Conservation (phyloP, 2,113 vertebrate genomes). For the Heterocephalus glaber region DNA sequence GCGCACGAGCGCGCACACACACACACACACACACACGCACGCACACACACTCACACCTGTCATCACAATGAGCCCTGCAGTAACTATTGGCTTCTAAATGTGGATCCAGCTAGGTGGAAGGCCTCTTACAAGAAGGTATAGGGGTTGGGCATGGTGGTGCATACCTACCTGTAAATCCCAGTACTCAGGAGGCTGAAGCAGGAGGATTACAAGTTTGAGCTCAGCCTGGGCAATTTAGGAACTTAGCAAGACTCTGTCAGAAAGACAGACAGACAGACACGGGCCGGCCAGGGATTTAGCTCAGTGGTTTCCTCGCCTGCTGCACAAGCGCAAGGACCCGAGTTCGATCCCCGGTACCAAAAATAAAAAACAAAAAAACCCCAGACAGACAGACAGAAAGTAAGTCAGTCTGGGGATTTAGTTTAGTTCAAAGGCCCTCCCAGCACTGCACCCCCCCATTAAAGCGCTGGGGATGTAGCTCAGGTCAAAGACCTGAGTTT, state of each 20-base stretch:
- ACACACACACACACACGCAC: no score
- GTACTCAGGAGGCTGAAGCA: no score
- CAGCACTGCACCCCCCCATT: not conserved
- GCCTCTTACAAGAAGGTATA: not conserved
- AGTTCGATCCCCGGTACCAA: no score
- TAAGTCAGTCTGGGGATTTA: not conserved
- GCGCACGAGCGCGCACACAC: no score
- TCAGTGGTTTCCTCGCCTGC: no score
- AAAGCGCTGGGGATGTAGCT: not conserved
- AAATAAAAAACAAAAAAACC: no score
- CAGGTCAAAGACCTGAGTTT: not conserved
- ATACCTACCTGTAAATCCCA: not conserved
- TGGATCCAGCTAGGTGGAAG: not conserved
- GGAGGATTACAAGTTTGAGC: not conserved
- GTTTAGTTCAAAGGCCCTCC: not conserved
- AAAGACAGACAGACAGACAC: not conserved
- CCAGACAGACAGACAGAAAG: no score
- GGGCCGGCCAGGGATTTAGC: no score
- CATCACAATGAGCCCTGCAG: not conserved
- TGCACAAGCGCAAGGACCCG: no score
- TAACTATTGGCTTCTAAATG: slow-evolving; percentile 12
- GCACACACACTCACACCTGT: not conserved
- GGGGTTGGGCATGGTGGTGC: no score
- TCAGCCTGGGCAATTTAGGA: not conserved
- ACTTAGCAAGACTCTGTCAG: not conserved